Evolutionary conservation across 2,113 vertebrate species (phyloP).

Genomic region (Otolemur garnettii): DNA sequence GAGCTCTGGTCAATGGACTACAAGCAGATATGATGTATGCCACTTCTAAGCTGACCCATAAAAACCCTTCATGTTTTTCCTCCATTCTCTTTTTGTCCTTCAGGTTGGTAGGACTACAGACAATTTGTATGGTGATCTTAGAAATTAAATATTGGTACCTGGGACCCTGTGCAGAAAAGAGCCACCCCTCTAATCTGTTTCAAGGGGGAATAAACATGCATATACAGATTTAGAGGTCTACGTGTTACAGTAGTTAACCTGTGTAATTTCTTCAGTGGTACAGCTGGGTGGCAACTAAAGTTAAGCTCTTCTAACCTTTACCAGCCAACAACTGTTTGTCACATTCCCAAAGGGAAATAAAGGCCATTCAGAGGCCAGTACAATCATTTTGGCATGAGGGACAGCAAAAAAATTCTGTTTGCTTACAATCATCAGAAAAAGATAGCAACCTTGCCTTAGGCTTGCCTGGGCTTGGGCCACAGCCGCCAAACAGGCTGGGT

Average conservation of each 20-base stretch:
- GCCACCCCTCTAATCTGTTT: background rate
- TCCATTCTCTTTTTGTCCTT: background rate
- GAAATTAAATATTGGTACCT: background rate
- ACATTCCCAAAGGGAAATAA: constrained; percentile 63
- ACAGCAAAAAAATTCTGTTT: constrained; percentile 57
- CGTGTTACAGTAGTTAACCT: background rate
- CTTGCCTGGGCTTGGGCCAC: background rate
- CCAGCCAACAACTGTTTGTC: constrained; percentile 67
- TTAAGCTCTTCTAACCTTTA: constrained; percentile 14
- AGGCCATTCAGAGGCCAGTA: constrained; percentile 57
- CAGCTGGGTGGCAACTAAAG: background rate
- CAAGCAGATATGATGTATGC: background rate
- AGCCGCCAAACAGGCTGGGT: background rate
- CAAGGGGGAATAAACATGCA: background rate
- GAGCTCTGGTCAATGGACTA: background rate
- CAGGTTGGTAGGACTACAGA: background rate
- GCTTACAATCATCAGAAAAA: constrained; percentile 10
- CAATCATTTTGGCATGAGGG: constrained; percentile 52
- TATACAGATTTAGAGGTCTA: background rate
- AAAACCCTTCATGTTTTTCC: background rate
- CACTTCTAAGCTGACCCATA: background rate
- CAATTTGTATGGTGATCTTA: background rate
- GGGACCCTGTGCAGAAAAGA: background rate
- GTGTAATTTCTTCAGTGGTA: background rate
- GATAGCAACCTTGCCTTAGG: background rate